Conservation (phyloP, 2,888 invertebrate species). For the Euclidia mi region DNA sequence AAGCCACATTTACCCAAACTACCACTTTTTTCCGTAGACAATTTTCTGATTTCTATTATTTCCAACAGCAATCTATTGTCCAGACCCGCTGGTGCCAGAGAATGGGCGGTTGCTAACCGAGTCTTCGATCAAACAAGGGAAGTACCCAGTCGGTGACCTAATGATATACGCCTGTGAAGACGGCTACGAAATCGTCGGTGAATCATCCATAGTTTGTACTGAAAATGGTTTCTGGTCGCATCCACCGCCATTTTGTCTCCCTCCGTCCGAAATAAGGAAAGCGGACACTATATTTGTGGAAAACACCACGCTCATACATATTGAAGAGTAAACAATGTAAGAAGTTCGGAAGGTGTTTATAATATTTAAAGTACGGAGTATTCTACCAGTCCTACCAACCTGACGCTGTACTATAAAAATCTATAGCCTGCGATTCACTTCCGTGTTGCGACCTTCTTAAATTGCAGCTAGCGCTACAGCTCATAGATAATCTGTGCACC, state of each 20-base stretch:
- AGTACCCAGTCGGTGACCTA: constrained; percentile 94
- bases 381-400: too few relatives aligned
- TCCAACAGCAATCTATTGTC: constrained; percentile 94
- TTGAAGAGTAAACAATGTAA: constrained; percentile 64
- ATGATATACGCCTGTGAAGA: constrained; percentile 92
- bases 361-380: too few relatives aligned
- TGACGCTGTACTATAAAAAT: too few relatives aligned
- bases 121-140: constrained; percentile 80
- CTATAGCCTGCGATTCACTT: too few relatives aligned
- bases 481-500: too few relatives aligned
- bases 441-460: too few relatives aligned
- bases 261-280: constrained; percentile 73
- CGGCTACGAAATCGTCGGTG: constrained; percentile 89
- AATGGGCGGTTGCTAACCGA: constrained; percentile 90
- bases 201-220: constrained; percentile 95
- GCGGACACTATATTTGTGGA: constrained; percentile 81
- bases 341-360: too few relatives aligned
- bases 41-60: too few relatives aligned
- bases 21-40: too few relatives aligned
- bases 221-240: constrained; percentile 97
- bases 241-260: constrained; percentile 94
- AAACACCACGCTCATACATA: constrained; percentile 79
- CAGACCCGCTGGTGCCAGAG: constrained; percentile 93
- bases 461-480: too few relatives aligned
- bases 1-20: too few relatives aligned